phyloP scores from a whole-genome alignment of 2,113 vertebrate genomes.

The Cinclus cinclus region DNA sequence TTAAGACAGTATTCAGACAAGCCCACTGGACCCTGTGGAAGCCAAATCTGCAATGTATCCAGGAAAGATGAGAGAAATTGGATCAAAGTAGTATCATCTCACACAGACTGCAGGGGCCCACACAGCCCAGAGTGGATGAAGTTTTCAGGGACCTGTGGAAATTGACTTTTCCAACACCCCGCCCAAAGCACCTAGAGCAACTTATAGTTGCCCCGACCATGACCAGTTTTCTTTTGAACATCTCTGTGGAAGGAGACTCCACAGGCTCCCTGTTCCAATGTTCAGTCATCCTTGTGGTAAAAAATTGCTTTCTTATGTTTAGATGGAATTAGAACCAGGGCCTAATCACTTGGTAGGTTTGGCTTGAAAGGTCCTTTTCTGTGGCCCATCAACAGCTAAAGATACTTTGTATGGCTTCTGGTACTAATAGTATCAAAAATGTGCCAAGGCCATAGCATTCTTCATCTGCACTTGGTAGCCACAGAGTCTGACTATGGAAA shows the following conservation, averaged over 20 bases:
- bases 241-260: background rate
- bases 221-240: background rate
- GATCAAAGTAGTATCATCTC: background rate
- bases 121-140: accelerated
- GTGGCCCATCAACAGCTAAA: background rate
- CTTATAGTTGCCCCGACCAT: background rate
- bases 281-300: background rate
- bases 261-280: background rate
- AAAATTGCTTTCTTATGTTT: background rate
- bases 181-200: background rate
- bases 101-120: background rate
- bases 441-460: background rate
- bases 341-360: background rate
- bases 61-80: background rate
- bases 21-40: background rate
- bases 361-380: background rate
- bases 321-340: background rate
- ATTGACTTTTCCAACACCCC: background rate
- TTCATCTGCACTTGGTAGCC: background rate
- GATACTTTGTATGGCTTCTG: background rate
- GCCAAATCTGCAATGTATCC: background rate
- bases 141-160: background rate
- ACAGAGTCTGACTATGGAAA: background rate
- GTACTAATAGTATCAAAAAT: background rate
- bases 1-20: background rate